Base-by-base conservation (phyloP, 2,113 vertebrate genomes). In the Ia io region DNA sequence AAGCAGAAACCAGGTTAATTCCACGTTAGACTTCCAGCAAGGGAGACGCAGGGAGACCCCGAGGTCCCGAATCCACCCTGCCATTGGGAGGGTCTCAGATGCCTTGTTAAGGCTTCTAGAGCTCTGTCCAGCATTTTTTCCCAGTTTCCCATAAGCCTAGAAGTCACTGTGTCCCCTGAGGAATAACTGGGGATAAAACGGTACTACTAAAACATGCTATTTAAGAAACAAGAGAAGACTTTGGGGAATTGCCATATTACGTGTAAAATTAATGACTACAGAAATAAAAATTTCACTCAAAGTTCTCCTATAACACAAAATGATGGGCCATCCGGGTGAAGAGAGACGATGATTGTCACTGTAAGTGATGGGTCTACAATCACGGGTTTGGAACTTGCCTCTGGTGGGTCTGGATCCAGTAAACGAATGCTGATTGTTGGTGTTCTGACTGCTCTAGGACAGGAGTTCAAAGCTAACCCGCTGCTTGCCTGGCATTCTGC, bases 181-280 rank as follows among this genome's bases (percentile, higher is more conserved):
- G 78, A 71, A 78, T 76, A 67, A 94, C 77, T 42, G 70, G 82
- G 23, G 23, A 71, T 18, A 63, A 77, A 53, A 78, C 0, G 61
- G n/a, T 83, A 44, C 35, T 53, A 82, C 56, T 37, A 88, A 89
- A 92, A 80, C 42, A 44, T 51, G 65, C 30, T 73, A n/a, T 69
- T 90, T 74, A 47, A 85, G 94, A 78, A 69, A 90, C 1, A 71
- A 87, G 14, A 74, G 25, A 67, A 63, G 25, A 61, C 30, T 86
- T 32, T 85, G 85, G 37, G n/a, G 85, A 94, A 91, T 17, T 49
- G 14, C 32, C 56, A 56, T 84, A 83, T 92, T 92, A 67, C 56
- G 83, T 20, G 51, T 93, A 92, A 94, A 96, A 92, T 91, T 83
- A 82, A 69, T 91, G 51, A 87, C 70, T 59, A 49, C 6, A 61